Conservation (phyloP, 1,140 invertebrate species). For the Aphaenogaster rudis region DNA sequence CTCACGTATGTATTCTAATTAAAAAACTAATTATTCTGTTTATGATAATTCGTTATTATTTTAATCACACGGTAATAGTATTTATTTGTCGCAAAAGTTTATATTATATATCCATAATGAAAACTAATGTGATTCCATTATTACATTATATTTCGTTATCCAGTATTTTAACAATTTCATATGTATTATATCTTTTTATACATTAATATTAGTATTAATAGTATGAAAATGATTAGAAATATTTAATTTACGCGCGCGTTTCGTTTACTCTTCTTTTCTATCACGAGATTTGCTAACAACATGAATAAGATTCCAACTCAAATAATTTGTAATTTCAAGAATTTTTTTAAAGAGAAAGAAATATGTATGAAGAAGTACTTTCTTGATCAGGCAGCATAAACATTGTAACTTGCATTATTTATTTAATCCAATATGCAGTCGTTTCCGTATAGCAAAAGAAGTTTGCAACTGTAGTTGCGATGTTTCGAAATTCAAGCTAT, state of each 20-base stretch:
- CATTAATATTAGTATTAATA: too few relatives aligned
- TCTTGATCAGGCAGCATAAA: conserved; percentile 31
- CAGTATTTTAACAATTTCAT: conserved; percentile 40
- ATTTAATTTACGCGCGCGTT: background rate
- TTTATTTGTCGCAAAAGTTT: conserved; percentile 32
- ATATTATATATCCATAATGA: conserved; percentile 28
- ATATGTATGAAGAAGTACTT: conserved; percentile 20
- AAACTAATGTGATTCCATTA: conserved; percentile 35
- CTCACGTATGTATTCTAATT: conserved; percentile 14
- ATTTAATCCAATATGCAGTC: conserved; percentile 28
- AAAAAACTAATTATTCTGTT: conserved; percentile 52
- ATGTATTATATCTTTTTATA: background rate
- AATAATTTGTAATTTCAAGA: background rate
- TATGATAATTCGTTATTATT: conserved; percentile 53
- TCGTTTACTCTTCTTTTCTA: background rate
- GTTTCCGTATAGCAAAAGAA: background rate
- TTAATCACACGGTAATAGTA: conserved; percentile 54
- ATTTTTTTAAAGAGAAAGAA: conserved; percentile 15
- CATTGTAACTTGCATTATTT: conserved; percentile 12
- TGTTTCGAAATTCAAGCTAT: background rate
- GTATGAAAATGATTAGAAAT: background rate
- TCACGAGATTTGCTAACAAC: background rate
- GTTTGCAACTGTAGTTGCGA: background rate
- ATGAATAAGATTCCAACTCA: background rate
- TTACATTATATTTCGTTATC: conserved; percentile 39